phyloP scores from a whole-genome alignment of 2,113 vertebrate species.

The Tachysurus vachellii region DNA sequence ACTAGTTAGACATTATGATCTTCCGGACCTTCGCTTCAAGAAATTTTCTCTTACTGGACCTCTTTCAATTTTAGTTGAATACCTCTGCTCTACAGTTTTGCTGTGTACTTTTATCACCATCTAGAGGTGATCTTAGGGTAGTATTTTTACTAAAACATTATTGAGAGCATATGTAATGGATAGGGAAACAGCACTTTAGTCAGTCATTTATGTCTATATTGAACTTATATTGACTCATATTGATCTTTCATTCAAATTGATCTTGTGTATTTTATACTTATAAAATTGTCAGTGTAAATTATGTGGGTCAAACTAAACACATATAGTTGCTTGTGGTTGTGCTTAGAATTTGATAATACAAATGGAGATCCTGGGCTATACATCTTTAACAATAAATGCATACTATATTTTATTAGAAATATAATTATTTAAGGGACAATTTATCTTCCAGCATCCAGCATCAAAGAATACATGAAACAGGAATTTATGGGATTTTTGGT shows the following conservation, averaged over 20 bases:
- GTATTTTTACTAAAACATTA: not conserved
- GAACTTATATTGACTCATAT: not conserved
- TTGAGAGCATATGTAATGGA: not conserved
- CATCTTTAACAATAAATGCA: not conserved
- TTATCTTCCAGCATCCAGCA: not conserved
- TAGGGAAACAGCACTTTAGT: not conserved
- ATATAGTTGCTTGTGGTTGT: not conserved
- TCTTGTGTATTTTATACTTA: not conserved
- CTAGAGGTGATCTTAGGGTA: not conserved
- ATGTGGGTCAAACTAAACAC: not conserved
- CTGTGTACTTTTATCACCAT: constrained; percentile 2
- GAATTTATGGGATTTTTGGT: not conserved
- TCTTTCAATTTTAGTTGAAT: no score
- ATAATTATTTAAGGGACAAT: not conserved
- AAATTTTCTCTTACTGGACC: no score
- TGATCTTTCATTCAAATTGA: not conserved
- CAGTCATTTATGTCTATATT: not conserved
- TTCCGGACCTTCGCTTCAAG: no score
- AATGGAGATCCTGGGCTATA: not conserved
- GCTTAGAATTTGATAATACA: not conserved
- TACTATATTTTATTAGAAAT: not conserved
- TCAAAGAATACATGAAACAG: not conserved
- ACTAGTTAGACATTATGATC: no score
- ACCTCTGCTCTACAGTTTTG: not conserved
- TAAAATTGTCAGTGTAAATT: not conserved